Conservation (phyloP, 2,113 vertebrate genomes). For the Oncorhynchus tshawytscha region DNA sequence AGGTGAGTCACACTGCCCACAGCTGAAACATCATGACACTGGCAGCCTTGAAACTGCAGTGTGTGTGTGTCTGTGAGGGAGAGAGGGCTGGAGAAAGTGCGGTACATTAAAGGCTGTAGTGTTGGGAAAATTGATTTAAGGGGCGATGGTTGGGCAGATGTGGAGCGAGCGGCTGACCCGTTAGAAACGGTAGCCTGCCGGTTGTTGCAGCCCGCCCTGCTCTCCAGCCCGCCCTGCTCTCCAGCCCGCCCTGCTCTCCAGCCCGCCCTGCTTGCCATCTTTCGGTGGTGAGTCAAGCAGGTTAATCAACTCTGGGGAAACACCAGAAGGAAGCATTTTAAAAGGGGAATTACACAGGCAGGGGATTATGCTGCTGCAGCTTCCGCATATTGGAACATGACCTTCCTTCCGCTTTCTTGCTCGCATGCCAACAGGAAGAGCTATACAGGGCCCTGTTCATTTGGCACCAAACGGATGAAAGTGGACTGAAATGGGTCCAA, state of each 20-base stretch:
- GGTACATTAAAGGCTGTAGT: not conserved
- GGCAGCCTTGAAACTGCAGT: not conserved
- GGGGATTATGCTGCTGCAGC: constrained; percentile 44
- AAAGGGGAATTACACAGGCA: constrained; percentile 58
- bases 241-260: not conserved
- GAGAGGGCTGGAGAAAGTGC: not conserved
- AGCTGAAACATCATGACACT: not conserved
- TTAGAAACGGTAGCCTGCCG: constrained; percentile 1
- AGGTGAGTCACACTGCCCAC: constrained; percentile 1
- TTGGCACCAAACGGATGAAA: too few relatives aligned
- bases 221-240: not conserved
- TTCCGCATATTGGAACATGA: too few relatives aligned
- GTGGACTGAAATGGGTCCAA: too few relatives aligned
- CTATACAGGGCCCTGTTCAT: too few relatives aligned
- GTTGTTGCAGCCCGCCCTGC: not conserved
- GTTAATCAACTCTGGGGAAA: constrained; percentile 48
- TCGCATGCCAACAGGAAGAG: too few relatives aligned
- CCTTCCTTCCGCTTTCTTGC: too few relatives aligned
- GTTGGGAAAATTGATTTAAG: not conserved
- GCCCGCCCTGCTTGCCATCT: not conserved
- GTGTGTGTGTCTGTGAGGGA: not conserved
- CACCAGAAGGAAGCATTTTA: constrained; percentile 61
- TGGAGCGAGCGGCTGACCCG: not conserved
- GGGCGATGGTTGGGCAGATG: not conserved
- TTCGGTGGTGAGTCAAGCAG: constrained; percentile 12